Conservation (phyloP, 2,797 vertebrate species). For the Falco naumanni region DNA sequence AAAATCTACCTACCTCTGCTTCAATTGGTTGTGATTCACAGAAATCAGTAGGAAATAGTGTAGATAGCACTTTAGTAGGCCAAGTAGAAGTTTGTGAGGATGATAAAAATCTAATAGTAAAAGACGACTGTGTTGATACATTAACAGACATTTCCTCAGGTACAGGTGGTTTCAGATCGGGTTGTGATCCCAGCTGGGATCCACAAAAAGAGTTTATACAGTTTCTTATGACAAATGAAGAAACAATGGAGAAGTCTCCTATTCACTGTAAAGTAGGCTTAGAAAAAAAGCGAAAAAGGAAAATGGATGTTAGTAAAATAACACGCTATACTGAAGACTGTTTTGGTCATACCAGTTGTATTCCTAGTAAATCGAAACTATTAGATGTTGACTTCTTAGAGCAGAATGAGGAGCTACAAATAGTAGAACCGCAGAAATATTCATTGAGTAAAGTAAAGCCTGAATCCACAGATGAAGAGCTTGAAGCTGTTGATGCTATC, state of each 20-base stretch:
- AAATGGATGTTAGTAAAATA: slow-evolving; percentile 84
- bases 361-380: slow-evolving; percentile 78
- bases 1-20: slow-evolving; percentile 88
- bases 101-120: slow-evolving; percentile 76
- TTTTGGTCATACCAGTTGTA: slow-evolving; percentile 82
- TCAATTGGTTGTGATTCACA: slow-evolving; percentile 84
- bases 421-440: slow-evolving; percentile 80
- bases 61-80: slow-evolving; percentile 88
- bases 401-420: slow-evolving; percentile 78
- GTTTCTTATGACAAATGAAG: slow-evolving; percentile 85
- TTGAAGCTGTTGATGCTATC: slow-evolving; percentile 81
- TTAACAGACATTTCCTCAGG: slow-evolving; percentile 85
- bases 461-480: slow-evolving; percentile 82
- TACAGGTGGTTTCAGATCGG: slow-evolving; percentile 81
- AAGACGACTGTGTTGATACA: slow-evolving; percentile 80
- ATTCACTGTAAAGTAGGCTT: slow-evolving; percentile 77
- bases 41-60: slow-evolving; percentile 81
- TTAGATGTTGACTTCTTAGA: slow-evolving; percentile 81
- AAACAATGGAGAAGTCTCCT: slow-evolving; percentile 81
- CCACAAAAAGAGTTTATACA: slow-evolving; percentile 89
- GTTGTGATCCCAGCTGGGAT: slow-evolving; percentile 86
- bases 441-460: slow-evolving; percentile 84
- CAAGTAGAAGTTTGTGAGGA: slow-evolving; percentile 83
- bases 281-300: slow-evolving; percentile 85
- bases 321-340: slow-evolving; percentile 83